These are phyloP conservation scores for Tauraco erythrolophus DNA, from an alignment of 2,113 vertebrate species.

Conservation along the genomic window DNA sequence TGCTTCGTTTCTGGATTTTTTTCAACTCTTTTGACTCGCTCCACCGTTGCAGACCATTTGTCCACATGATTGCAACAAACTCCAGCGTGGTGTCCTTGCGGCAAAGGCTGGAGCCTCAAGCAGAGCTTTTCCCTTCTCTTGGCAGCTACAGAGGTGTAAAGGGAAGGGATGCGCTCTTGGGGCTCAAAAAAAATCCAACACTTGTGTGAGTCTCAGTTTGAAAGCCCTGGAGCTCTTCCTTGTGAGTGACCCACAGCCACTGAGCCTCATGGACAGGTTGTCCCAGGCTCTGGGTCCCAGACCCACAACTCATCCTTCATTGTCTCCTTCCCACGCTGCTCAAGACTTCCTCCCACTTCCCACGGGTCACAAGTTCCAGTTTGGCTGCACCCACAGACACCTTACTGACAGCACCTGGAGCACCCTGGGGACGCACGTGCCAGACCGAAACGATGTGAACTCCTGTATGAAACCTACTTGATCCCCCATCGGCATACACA, in stretches of 20 bases:
- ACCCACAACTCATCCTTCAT: background rate
- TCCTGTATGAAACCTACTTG: background rate
- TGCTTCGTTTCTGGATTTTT: background rate
- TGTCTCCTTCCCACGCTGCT: rapidly evolving
- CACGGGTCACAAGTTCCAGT: constrained; percentile 79
- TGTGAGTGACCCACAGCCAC: background rate
- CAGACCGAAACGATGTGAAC: background rate
- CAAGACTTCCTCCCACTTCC: background rate
- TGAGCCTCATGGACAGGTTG: background rate
- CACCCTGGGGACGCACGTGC: constrained; percentile 45
- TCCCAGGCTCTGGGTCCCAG: background rate
- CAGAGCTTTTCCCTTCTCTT: background rate
- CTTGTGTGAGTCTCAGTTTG: background rate
- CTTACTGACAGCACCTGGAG: constrained; percentile 75
- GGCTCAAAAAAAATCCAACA: rapidly evolving
- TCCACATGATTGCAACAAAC: background rate
- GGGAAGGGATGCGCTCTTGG: background rate
- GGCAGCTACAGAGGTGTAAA: background rate
- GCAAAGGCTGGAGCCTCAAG: background rate
- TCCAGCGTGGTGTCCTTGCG: background rate
- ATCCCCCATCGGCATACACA: background rate
- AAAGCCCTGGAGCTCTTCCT: background rate
- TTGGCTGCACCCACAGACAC: constrained; percentile 77
- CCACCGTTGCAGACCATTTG: background rate
- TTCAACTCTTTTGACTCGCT: background rate